Conservation (phyloP, 1,140 invertebrate species). For the fruit fly (Drosophila melanogaster) region DNA sequence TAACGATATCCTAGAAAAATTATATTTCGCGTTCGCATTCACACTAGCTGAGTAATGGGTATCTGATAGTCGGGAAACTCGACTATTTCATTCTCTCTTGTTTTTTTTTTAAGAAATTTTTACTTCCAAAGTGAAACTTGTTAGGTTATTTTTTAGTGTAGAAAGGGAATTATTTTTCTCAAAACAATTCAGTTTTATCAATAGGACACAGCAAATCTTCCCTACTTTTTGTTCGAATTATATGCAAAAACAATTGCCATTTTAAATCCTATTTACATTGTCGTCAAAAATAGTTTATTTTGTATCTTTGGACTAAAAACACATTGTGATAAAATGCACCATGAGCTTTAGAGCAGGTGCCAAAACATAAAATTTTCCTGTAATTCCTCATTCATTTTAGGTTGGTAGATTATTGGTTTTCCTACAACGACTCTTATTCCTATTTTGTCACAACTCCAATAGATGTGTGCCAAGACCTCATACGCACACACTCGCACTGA, state of each 20-base stretch:
- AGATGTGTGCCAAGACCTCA: slow-evolving; percentile 10
- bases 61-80: too few relatives aligned
- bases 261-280: too few relatives aligned
- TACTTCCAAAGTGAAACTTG: background rate
- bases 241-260: background rate
- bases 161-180: background rate
- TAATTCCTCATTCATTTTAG: background rate
- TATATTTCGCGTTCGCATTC: too few relatives aligned
- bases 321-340: slow-evolving; percentile 13
- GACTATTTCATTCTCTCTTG: too few relatives aligned
- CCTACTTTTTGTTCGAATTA: background rate
- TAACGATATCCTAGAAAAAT: too few relatives aligned
- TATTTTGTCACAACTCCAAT: slow-evolving; percentile 14
- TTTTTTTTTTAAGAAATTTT: too few relatives aligned
- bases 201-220: background rate
- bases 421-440: background rate
- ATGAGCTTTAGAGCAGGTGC: too few relatives aligned
- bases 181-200: background rate
- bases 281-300: too few relatives aligned
- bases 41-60: too few relatives aligned
- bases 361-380: background rate
- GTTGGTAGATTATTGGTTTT: background rate
- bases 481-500: slow-evolving; percentile 29
- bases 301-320: background rate
- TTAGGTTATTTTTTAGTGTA: too few relatives aligned